A percentile compares a stretch with the other conserved stretches of the same genome.
phyloP scores from a whole-genome alignment of 2,888 invertebrate species.

The Teleogryllus oceanicus region DNA sequence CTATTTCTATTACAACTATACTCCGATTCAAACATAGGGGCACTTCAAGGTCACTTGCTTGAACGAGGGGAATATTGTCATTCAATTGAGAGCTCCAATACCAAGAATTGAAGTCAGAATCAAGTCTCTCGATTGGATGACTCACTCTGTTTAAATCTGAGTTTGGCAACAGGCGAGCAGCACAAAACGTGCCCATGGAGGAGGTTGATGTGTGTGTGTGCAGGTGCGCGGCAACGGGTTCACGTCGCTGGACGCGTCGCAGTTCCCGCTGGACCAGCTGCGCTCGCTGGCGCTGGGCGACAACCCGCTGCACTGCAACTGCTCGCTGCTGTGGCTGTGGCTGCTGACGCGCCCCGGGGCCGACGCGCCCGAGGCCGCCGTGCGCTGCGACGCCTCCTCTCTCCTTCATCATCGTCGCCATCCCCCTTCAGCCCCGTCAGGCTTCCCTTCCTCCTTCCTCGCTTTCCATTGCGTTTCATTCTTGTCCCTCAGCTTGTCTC shows the following conservation, averaged over 20 bases:
- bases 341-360: conserved; percentile 56
- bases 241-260: conserved; percentile 70
- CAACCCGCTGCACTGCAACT: conserved; percentile 82
- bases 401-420: conserved; percentile 45
- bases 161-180: no score
- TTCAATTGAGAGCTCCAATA: no score
- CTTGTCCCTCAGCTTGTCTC: accelerated
- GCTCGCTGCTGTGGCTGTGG: conserved; percentile 84
- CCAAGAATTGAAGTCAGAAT: no score
- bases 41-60: no score
- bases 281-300: conserved; percentile 71
- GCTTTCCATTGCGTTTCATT: accelerated
- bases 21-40: no score
- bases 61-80: no score
- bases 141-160: no score
- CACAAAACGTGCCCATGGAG: no score
- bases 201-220: not conserved
- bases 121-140: no score
- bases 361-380: conserved; percentile 54
- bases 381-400: conserved; percentile 48
- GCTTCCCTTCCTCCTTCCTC: not conserved
- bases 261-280: conserved; percentile 78
- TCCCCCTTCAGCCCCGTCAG: conserved; percentile 33
- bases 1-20: no score
- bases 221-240: conserved; percentile 64